phyloP scores from a whole-genome alignment of 2,113 vertebrate genomes.

The Apteryx mantelli region DNA sequence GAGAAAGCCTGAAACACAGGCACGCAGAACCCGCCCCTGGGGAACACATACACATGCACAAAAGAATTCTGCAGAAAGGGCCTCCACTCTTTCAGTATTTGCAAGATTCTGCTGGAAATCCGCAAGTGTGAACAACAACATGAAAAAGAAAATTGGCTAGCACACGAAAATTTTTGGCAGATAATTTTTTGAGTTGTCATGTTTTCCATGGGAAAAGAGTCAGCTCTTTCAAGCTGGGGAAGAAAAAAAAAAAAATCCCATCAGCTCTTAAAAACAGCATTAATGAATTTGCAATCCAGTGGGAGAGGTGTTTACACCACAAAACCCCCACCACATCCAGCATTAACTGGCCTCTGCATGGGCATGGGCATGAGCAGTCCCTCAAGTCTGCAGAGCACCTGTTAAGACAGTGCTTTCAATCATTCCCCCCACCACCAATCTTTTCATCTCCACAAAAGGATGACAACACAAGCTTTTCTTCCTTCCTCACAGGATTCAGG shows the following conservation, averaged over 20 bases:
- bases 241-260: neutral
- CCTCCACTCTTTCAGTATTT: conserved; percentile 1
- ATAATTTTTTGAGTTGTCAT: conserved; percentile 53
- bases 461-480: neutral
- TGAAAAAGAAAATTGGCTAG: conserved; percentile 30
- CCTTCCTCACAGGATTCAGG: neutral
- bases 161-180: neutral
- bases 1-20: neutral
- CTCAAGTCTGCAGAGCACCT: neutral
- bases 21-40: neutral
- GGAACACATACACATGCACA: neutral
- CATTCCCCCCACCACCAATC: neutral
- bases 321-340: neutral
- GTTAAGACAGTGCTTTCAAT: neutral
- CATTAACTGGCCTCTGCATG: neutral
- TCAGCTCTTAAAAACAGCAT: neutral
- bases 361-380: neutral
- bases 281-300: neutral
- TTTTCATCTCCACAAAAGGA: neutral
- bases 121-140: conserved; percentile 41
- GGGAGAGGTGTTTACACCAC: neutral
- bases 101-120: conserved; percentile 16
- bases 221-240: conserved; percentile 5
- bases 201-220: conserved; percentile 36
- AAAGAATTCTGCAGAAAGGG: conserved; percentile 19